phyloP scores from a whole-genome alignment of 2,113 vertebrate species.

The Corythornis vintsioides region DNA sequence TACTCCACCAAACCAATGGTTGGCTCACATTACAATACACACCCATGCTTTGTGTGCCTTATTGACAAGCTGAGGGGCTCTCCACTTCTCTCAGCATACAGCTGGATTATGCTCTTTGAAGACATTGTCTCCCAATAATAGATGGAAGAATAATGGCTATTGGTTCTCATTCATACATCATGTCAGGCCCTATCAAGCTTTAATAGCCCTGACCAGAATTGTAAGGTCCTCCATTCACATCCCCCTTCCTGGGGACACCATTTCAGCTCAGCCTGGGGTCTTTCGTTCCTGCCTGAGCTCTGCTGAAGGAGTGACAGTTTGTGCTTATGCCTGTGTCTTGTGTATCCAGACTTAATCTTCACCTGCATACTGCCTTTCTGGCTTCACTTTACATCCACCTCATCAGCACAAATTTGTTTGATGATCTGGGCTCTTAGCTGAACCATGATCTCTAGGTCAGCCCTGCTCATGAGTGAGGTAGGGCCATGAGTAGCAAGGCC shows the following conservation, averaged over 20 bases:
- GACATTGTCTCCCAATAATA: neutral
- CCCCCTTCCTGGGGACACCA: neutral
- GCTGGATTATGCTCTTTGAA: neutral
- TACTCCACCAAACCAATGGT: neutral
- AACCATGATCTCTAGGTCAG: neutral
- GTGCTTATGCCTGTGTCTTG: no score
- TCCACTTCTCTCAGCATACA: neutral
- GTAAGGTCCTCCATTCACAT: neutral
- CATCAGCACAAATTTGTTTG: neutral
- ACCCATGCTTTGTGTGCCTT: neutral
- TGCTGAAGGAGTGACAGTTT: neutral
- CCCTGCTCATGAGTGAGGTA: neutral
- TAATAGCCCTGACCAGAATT: neutral
- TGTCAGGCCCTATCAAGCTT: neutral
- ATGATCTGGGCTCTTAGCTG: neutral
- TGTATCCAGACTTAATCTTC: neutral
- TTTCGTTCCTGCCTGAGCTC: neutral
- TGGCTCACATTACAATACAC: accelerated
- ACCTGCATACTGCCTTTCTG: neutral
- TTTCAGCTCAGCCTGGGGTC: neutral
- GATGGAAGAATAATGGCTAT: neutral
- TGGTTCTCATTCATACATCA: neutral
- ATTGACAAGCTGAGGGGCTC: neutral
- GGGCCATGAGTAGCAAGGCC: neutral
- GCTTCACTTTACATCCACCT: neutral